These are phyloP conservation scores for Globia sparganii DNA, from an alignment of 2,888 invertebrate genomes.

Conservation along the genomic window DNA sequence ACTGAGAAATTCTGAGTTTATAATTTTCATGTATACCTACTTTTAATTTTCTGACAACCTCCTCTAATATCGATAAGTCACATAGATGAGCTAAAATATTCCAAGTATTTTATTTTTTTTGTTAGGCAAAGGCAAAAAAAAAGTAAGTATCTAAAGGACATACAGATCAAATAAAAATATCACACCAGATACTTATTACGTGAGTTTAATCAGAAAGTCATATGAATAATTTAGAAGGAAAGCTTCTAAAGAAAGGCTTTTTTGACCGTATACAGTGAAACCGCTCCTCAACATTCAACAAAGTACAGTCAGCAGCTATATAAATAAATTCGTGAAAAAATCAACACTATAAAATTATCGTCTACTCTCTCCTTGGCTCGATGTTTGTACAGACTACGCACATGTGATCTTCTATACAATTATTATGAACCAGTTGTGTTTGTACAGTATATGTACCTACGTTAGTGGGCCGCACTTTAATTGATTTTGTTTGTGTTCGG, in stretches of 20 bases:
- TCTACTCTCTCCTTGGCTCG: constrained; percentile 49
- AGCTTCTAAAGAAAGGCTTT: neutral
- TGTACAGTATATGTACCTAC: constrained; percentile 13
- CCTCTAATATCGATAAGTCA: neutral
- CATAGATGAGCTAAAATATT: neutral
- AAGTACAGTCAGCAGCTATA: neutral
- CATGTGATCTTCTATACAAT: constrained; percentile 57
- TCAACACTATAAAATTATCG: constrained; percentile 7
- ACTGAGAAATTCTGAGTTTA: neutral
- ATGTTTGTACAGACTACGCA: constrained; percentile 50
- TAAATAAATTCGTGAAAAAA: constrained; percentile 39
- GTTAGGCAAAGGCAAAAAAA: too few species aligned
- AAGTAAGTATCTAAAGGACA: too few species aligned
- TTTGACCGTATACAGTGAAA: constrained; percentile 26
- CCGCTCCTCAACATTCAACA: constrained; percentile 4
- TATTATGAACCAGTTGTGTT: constrained; percentile 48
- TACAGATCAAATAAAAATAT: neutral
- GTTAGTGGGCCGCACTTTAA: constrained; percentile 42
- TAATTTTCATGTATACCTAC: neutral
- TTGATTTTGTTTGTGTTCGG: constrained; percentile 37
- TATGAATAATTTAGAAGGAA: constrained; percentile 13
- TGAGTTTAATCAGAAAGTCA: constrained; percentile 27
- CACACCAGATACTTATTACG: neutral
- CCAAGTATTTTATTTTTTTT: neutral
- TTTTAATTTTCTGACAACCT: neutral